Conservation (phyloP, 92 coral and sea anemone species). For the Porites rus region DNA sequence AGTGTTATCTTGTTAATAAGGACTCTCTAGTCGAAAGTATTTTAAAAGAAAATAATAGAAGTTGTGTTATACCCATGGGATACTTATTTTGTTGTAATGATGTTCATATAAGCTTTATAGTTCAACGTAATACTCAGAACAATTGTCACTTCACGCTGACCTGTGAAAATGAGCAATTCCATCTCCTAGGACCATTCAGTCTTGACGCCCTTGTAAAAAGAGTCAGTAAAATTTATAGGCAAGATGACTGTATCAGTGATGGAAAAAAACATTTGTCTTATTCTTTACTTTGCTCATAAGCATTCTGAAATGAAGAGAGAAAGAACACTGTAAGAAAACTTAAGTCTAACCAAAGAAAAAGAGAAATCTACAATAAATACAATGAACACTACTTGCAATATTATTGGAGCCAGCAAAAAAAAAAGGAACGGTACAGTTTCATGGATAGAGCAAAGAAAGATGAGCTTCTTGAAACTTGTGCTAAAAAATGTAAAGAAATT, state of each 20-base stretch:
- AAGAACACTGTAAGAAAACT: slow-evolving; percentile 56
- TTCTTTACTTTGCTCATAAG: slow-evolving; percentile 60
- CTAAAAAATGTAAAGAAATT: slow-evolving; percentile 61
- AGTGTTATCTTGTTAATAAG: slow-evolving; percentile 56
- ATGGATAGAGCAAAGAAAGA: slow-evolving; percentile 58
- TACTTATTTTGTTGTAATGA: slow-evolving; percentile 58
- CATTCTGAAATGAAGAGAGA: slow-evolving; percentile 54
- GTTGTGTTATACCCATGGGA: slow-evolving; percentile 49
- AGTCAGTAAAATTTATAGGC: slow-evolving; percentile 41
- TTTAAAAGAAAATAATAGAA: slow-evolving; percentile 48
- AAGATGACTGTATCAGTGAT: slow-evolving; percentile 41
- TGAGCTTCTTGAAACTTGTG: slow-evolving; percentile 53
- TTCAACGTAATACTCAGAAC: slow-evolving; percentile 43
- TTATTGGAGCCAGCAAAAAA: slow-evolving; percentile 72
- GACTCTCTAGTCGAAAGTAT: slow-evolving; percentile 41
- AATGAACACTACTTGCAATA: slow-evolving; percentile 36
- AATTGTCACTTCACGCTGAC: slow-evolving; percentile 47
- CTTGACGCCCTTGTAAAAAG: slow-evolving; percentile 45
- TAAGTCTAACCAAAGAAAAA: slow-evolving; percentile 59
- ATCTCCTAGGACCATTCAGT: slow-evolving; percentile 49
- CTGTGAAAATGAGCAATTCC: slow-evolving; percentile 29
- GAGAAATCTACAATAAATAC: slow-evolving; percentile 56
- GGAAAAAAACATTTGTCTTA: slow-evolving; percentile 55
- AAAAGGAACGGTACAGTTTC: slow-evolving; percentile 67
- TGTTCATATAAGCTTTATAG: slow-evolving; percentile 45